Base-by-base conservation (phyloP, 92 coral and sea anemone species). In the Bergia sp. region DNA sequence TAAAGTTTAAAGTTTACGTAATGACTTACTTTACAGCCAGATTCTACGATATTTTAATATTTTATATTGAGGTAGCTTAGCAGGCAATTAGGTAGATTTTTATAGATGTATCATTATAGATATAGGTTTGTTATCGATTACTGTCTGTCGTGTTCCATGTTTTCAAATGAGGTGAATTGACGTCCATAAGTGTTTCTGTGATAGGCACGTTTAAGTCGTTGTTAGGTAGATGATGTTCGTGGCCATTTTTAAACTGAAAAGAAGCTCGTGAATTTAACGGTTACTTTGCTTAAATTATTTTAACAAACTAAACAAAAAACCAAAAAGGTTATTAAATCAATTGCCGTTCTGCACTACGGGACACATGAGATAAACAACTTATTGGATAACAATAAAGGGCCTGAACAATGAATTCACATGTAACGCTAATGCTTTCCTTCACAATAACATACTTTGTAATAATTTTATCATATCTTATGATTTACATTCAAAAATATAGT, bases 231-330 rank as follows among this genome's bases (percentile, higher is more conserved):
- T 29, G 73, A 58, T 61, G 69, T 61, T 61, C 47, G 53, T 42
- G 20, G 49, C 42, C 87, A 71, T 45, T 71, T 69, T 8, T 37
- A 44, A 72, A 50, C 87, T 84, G 87, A 84, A 84, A 84, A 71
- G 61, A 61, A 61, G n/a, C 69, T 61, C 20, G n/a, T 61, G 4
- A 16, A 23, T 7, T 61, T 61, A 61, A 61, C 21, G 50, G 21
- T 76, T 76, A 10, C 7, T 76, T 29, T 74, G 7, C 10, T 40
- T 74, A 73, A 5, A 73, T 36, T 13, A 3, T 7, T 73, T 61
- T 21, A 61, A 61, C 29, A 20, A 18, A 18, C 69, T 57, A 57
- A 57, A 8, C 66, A 47, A 47, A 8, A 47, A 47, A 8, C 8
- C 5, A 4, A 47, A 4, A 47, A 4, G 8, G 53, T 47, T 47